Evolutionary conservation across 2,797 vertebrate genomes (phyloP), one percentile per base, ranked within the genome.

Genomic region (Spea hammondii): DNA sequence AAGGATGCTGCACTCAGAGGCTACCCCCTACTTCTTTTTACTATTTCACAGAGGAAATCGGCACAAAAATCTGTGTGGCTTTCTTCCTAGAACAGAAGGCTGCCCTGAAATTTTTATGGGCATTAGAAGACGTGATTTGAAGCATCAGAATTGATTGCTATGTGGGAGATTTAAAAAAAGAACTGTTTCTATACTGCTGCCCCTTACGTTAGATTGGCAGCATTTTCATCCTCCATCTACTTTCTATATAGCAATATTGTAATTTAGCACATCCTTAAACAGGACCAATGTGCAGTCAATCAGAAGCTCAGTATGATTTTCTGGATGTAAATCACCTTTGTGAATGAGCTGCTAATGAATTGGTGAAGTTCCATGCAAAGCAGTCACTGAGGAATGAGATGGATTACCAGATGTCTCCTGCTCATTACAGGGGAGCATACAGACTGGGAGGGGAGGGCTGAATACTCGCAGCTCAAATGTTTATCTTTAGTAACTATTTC

Each of bases 281-380:
- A 13, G 67, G 32, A 7, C 13, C n/a, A 51, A 45, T 46, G 71
- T 49, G 55, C 71, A 73, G 57, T 65, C 59, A 74, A 59, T 62
- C 59, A 62, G 59, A 6, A 6, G 59, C 72, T 74, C 14, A 74
- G 72, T 50, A 14, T 64, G 48, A 74, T 64, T 64, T 60, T 74
- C 46, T n/a, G 55, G 44, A 60, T 73, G 71, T 73, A 60, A 73
- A 73, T 73, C 71, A 73, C 71, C 57, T 60, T 55, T 72, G 55
- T 74, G 32, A 74, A 74, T 74, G 72, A 64, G 59, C 57, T 74
- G 57, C 60, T 74, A 74, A 74, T 74, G 72, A 74, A 74, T 60
- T 62, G 59, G 17, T 74, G 57, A 74, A 50, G 47, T 74, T 74
- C 48, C 59, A 65, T 51, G 72, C 48, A 51, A 62, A 50, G 47